These are phyloP conservation scores for Zoanthus solanderi DNA, from an alignment of 92 coral and sea anemone genomes.

Conservation along the genomic window DNA sequence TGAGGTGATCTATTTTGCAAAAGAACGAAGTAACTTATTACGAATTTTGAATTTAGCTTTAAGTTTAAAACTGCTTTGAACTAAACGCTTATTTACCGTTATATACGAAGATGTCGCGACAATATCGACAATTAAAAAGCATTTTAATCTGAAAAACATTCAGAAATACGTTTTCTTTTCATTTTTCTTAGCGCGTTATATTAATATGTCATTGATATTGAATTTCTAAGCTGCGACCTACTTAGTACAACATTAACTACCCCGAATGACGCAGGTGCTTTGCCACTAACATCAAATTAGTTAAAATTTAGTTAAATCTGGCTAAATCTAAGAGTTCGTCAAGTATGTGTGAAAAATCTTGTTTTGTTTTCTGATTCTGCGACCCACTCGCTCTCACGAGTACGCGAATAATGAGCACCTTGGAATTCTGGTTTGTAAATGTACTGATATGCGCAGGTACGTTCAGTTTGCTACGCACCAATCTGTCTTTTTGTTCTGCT, in stretches of 20 bases:
- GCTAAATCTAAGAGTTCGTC: not conserved
- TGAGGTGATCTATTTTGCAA: too few relatives aligned
- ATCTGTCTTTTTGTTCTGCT: not conserved
- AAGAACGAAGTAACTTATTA: too few relatives aligned
- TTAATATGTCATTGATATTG: too few relatives aligned
- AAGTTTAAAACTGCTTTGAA: too few relatives aligned
- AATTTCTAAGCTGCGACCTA: too few relatives aligned
- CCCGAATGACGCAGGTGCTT: not conserved
- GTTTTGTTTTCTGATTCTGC: not conserved
- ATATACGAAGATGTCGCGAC: too few relatives aligned
- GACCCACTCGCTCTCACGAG: not conserved
- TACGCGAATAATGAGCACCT: not conserved
- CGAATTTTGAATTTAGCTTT: too few relatives aligned
- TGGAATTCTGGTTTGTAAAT: not conserved
- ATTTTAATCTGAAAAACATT: too few relatives aligned
- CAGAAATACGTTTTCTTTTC: too few relatives aligned
- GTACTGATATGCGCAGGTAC: conserved; percentile 8
- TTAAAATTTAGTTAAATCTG: not conserved
- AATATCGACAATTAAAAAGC: too few relatives aligned
- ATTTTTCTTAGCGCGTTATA: too few relatives aligned
- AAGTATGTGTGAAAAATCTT: not conserved
- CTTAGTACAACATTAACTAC: not conserved
- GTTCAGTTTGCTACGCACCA: not conserved
- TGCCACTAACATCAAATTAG: not conserved
- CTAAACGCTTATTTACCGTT: too few relatives aligned